These are phyloP conservation scores for Heteropelma amictum DNA, from an alignment of 2,888 invertebrate species.

Conservation along the genomic window DNA sequence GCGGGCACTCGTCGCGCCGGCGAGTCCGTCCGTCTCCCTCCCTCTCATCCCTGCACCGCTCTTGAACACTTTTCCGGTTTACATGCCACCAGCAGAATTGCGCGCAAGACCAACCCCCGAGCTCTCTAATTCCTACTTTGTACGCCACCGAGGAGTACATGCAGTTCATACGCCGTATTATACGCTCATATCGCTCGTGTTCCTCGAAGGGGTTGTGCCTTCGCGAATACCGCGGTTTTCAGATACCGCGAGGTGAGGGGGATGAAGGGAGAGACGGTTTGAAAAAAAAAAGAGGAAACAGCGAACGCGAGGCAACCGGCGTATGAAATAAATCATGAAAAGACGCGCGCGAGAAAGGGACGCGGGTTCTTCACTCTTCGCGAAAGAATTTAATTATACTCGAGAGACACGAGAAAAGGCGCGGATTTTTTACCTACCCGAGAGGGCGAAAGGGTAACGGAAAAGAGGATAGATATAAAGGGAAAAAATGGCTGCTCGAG, in stretches of 20 bases:
- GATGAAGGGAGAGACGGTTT: not conserved
- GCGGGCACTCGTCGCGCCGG: constrained; percentile 46
- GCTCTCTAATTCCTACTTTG: constrained; percentile 39
- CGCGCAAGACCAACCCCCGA: constrained; percentile 26
- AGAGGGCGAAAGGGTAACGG: constrained; percentile 33
- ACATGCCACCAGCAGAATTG: constrained; percentile 41
- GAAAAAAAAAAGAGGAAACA: constrained; percentile 13
- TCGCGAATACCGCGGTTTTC: constrained; percentile 26
- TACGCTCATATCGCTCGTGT: constrained; percentile 10
- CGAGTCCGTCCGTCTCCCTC: constrained; percentile 11
- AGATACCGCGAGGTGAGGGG: constrained; percentile 10
- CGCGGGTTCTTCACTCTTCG: constrained; percentile 46
- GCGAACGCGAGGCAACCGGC: constrained; percentile 25
- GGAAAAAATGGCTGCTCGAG: too few species aligned
- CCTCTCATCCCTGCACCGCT: not conserved
- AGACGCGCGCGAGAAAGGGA: constrained; percentile 48
- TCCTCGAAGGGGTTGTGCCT: constrained; percentile 40
- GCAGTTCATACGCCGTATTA: constrained; percentile 2
- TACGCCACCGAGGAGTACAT: constrained; percentile 20
- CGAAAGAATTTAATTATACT: constrained; percentile 56
- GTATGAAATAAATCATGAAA: constrained; percentile 56
- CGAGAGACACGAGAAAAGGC: constrained; percentile 48
- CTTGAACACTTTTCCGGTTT: constrained; percentile 41
- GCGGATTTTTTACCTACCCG: constrained; percentile 50
- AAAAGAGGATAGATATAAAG: constrained; percentile 3